Percentiles rank a stretch among this genome's conserved stretches.
phyloP scores from a whole-genome alignment of 2,888 invertebrate species.

The Drosophila austrosaltans region DNA sequence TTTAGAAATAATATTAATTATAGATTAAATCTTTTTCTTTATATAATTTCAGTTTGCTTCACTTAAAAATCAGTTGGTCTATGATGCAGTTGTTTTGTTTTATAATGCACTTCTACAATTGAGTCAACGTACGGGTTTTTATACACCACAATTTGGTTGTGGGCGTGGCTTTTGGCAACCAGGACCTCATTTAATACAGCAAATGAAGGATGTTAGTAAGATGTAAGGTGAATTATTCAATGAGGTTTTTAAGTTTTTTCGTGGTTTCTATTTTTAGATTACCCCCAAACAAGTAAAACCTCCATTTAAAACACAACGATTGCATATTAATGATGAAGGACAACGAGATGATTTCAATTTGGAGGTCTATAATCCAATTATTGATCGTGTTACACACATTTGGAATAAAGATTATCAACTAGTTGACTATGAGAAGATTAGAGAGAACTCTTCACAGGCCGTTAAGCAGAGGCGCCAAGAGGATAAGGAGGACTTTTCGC shows the following conservation, averaged over 20 bases:
- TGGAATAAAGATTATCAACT: constrained; percentile 80
- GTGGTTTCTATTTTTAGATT: constrained; percentile 83
- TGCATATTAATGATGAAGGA: constrained; percentile 84
- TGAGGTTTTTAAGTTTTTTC: not conserved
- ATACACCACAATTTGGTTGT: constrained; percentile 70
- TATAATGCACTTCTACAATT: constrained; percentile 89
- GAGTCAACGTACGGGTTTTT: constrained; percentile 50
- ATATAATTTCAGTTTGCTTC: constrained; percentile 50
- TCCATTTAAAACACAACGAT: constrained; percentile 86
- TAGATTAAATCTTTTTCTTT: not conserved
- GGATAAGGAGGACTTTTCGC: constrained; percentile 85
- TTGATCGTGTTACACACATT: constrained; percentile 82
- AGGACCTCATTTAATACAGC: constrained; percentile 87
- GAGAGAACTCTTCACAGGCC: constrained; percentile 68
- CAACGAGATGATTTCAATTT: constrained; percentile 85
- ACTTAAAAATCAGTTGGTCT: constrained; percentile 86
- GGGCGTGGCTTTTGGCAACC: constrained; percentile 83
- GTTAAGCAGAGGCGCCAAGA: constrained; percentile 79
- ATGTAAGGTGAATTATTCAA: not conserved
- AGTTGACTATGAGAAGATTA: constrained; percentile 60
- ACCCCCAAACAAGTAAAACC: constrained; percentile 85
- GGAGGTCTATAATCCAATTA: constrained; percentile 84
- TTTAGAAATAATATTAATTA: not conserved
- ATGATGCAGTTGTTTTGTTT: constrained; percentile 96
- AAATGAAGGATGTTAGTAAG: constrained; percentile 86